Evolutionary conservation across 2,113 vertebrate species (phyloP), one percentile per base, ranked within the genome.

Genomic region (Mirza zaza): DNA sequence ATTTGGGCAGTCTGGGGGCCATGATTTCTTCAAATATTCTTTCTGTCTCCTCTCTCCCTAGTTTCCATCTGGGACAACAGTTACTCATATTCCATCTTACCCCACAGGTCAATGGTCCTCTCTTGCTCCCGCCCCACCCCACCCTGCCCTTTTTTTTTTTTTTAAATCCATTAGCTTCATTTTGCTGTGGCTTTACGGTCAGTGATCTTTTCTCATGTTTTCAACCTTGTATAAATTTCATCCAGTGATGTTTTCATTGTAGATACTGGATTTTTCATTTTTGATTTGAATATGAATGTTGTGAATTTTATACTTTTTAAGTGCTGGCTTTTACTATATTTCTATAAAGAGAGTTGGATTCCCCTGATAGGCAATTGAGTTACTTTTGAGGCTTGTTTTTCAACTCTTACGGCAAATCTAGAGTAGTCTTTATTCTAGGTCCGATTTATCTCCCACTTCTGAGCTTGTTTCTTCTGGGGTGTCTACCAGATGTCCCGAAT

Each of bases 361-460:
- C 29, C 71, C 70, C 17, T 63, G 61, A 8, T 92, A 71, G 52
- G 36, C 32, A 48, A 4, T 91, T 82, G 61, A 80, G 18, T 88
- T 70, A 91, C 45, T 32, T 68, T 83, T 65, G 79, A 89, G 63
- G 57, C 45, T 92, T 85, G 42, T 89, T 67, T 94, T 87, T 83
- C 50, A 83, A 87, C 27, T 67, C 27, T n/a, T 67, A 84, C 11
- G 48, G 25, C 42, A 42, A 32, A 13, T 90, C n/a, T 50, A 50
- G 36, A 48, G 14, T 76, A 45, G 18, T 68, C 18, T 68, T 52
- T 90, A 45, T 77, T 75, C 21, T 89, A 86, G n/a, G 10, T 87
- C 67, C 90, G 21, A 45, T 65, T 90, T 85, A 42, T 92, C 5
- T 8, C 23, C n/a, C 25, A 48, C 4, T 39, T 83, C 20, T 65